Base-by-base conservation (phyloP, 2,888 invertebrate genomes). In the Chrysomela aeneicollis region DNA sequence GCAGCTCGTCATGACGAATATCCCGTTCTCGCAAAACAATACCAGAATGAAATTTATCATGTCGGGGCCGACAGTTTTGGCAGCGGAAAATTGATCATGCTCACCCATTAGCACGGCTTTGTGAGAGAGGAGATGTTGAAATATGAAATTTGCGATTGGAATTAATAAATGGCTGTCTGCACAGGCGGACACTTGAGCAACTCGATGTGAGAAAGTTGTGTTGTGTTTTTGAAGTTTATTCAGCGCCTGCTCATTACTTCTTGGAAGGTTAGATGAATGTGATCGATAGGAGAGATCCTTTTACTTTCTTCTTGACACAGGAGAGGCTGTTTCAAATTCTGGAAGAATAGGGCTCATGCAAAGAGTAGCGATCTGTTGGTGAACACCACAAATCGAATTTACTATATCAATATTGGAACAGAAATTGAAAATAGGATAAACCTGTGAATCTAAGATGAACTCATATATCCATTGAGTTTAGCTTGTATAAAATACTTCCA, bases 11-110 rank as follows among this genome's bases (percentile, higher is more conserved):
- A 76, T 74, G 76, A 71, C 77, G 74, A 73, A 76, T 76, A 75
- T 78, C 77, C 74, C 77, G 74, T 75, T 76, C 72, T 66, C 42
- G 42, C 74, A 74, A 74, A 77, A 77, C 76, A 78, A 77, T 76
- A 75, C 74, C 68, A 71, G 73, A 76, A 75, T 74, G 75, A 75
- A 77, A 78, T 79, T 78, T 78, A 78, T 78, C 76, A 76, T 72
- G 72, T 71, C 73, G 64, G 68, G 74, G 42, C 73, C 70, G 76
- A 75, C 74, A 74, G 75, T 76, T 42, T 77, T 76, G 77, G 74
- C 77, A 76, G 74, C 70, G 64, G 72, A 77, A 75, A 78, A 78
- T 77, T 77, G 77, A 78, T 78, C 76, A 71, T 70, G 71, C 67
- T 71, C 71, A 69, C 68, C 68, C 70, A 72, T 72, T 74, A 67